Conservation (phyloP, 2,113 vertebrate genomes). For the Ptilonorhynchus violaceus region DNA sequence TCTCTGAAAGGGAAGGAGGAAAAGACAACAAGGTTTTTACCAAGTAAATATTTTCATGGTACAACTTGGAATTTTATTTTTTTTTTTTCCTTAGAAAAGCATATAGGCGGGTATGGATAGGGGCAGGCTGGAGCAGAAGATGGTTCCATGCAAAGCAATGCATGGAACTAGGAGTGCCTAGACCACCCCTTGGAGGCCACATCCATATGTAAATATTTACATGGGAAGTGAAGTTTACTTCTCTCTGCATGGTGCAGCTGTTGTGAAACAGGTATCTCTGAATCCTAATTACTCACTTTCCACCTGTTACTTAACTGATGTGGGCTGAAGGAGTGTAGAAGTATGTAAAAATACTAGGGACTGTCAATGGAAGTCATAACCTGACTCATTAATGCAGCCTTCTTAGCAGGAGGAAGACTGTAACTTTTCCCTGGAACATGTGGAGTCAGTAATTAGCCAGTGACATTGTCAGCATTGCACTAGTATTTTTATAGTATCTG, state of each 20-base stretch:
- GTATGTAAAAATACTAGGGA: neutral
- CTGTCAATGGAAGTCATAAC: slow-evolving; percentile 12
- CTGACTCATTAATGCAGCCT: neutral
- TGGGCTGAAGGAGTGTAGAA: neutral
- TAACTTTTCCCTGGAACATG: neutral
- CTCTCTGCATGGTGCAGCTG: neutral
- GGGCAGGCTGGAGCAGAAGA: neutral
- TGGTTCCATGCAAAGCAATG: neutral
- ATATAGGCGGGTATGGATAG: neutral
- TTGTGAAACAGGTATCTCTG: neutral
- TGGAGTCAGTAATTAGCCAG: slow-evolving; percentile 2
- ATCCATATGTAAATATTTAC: neutral
- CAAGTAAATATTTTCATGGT: neutral
- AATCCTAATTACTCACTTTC: neutral
- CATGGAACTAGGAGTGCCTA: neutral
- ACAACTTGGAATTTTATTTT: neutral
- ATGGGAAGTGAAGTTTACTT: neutral
- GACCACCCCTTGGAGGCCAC: neutral
- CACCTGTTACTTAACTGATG: neutral
- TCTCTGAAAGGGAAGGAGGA: neutral
- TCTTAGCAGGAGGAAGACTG: neutral
- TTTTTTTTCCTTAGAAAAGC: neutral
- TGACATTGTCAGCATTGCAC: neutral
- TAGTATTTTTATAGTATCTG: neutral
- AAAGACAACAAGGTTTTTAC: neutral